Percentiles rank a stretch among this genome's conserved stretches.
These are phyloP conservation scores for Brachystomella parvula DNA, from an alignment of 1,140 invertebrate genomes.

Conservation along the genomic window DNA sequence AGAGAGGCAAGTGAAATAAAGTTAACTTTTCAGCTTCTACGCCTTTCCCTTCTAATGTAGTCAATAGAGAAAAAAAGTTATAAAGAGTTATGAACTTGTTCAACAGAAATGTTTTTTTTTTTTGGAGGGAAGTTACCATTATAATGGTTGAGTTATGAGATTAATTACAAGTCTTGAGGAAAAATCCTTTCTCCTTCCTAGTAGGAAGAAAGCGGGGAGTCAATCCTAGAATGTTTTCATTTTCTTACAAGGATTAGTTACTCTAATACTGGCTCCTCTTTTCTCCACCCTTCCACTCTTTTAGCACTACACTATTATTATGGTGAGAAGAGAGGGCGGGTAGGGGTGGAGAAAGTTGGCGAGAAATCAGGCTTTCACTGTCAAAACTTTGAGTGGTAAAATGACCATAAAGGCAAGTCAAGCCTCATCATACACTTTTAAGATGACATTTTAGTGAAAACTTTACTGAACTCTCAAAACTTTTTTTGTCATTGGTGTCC, in stretches of 20 bases:
- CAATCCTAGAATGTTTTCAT: constrained; percentile 3
- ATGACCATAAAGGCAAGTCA: background rate
- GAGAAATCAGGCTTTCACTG: constrained; percentile 6
- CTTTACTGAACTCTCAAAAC: background rate
- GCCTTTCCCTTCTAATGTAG: background rate
- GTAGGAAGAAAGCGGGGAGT: background rate
- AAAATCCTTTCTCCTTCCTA: background rate
- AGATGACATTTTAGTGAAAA: background rate
- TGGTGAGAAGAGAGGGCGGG: background rate
- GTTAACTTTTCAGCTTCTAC: background rate
- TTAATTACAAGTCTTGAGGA: constrained; percentile 11
- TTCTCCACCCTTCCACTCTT: background rate
- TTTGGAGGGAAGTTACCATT: constrained; percentile 1
- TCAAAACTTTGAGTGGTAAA: constrained; percentile 10
- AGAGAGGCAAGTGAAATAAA: background rate
- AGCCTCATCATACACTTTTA: background rate
- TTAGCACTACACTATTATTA: background rate
- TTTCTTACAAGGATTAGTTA: background rate
- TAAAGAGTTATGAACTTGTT: constrained; percentile 11
- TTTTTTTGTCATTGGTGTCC: background rate
- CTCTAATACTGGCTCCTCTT: background rate
- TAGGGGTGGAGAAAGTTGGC: background rate
- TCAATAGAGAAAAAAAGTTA: background rate
- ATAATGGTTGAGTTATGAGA: constrained; percentile 17
- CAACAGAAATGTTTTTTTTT: background rate